These are phyloP conservation scores for Timema cristinae DNA, from an alignment of 2,888 invertebrate species.

Conservation along the genomic window DNA sequence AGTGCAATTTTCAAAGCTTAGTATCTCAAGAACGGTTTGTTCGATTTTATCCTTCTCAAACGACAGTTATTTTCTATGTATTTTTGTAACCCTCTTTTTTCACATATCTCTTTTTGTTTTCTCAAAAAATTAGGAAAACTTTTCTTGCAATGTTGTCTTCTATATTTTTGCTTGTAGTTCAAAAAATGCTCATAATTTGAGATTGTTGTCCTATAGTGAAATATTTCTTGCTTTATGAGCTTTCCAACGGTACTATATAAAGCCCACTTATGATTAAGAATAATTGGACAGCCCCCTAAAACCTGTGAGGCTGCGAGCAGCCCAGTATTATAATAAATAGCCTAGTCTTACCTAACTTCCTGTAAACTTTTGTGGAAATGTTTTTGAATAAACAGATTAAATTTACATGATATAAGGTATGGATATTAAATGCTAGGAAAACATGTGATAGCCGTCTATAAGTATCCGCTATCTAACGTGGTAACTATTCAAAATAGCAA, in stretches of 20 bases:
- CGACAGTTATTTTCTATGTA: no score
- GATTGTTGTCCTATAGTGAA: no score
- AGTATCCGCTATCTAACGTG: background rate
- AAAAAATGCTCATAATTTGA: no score
- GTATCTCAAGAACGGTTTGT: no score
- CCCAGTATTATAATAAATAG: constrained; percentile 2
- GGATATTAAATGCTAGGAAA: background rate
- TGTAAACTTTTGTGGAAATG: no score
- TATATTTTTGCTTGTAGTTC: no score
- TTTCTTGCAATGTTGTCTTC: no score
- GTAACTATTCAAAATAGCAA: background rate
- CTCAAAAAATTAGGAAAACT: no score
- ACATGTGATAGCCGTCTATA: background rate
- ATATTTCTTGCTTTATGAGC: background rate
- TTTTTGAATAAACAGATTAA: background rate
- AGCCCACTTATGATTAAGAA: constrained; percentile 5
- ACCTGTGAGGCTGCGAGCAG: background rate
- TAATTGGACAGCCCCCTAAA: background rate
- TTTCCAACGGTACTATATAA: background rate
- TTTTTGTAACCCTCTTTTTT: no score
- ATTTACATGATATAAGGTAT: background rate
- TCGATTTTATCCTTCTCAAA: no score
- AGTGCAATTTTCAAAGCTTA: no score
- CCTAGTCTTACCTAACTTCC: constrained; percentile 3
- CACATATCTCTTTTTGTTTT: no score